phyloP scores from a whole-genome alignment of 2,888 invertebrate genomes.

The Limenitis camilla region DNA sequence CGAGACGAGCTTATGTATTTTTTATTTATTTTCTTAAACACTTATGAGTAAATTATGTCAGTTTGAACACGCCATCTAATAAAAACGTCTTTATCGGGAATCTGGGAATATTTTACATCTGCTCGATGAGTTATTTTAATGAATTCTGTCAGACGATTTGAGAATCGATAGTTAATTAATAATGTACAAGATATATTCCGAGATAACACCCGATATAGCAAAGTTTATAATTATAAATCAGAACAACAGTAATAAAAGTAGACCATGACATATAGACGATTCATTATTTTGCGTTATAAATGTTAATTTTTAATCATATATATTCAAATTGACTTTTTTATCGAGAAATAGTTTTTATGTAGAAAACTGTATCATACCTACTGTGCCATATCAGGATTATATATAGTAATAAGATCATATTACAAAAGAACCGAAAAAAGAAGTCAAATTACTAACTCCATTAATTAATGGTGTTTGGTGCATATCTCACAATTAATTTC shows the following conservation, averaged over 20 bases:
- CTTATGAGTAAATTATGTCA: constrained; percentile 57
- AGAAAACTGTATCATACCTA: no score
- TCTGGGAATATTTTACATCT: constrained; percentile 22
- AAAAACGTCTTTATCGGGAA: constrained; percentile 27
- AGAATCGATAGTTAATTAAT: constrained; percentile 15
- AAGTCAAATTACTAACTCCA: no score
- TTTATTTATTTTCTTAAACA: constrained; percentile 52
- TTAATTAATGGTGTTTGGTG: no score
- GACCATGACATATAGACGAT: constrained; percentile 6
- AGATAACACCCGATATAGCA: constrained; percentile 8
- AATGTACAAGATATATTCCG: constrained; percentile 5
- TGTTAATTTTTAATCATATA: not conserved
- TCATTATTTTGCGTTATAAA: not conserved
- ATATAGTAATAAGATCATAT: no score
- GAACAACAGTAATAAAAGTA: constrained; percentile 5
- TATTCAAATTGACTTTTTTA: no score
- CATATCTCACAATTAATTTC: no score
- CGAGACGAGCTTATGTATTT: constrained; percentile 23
- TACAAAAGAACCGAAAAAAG: no score
- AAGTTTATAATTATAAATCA: constrained; percentile 6
- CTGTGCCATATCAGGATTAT: no score
- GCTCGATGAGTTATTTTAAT: constrained; percentile 19
- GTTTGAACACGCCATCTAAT: constrained; percentile 27
- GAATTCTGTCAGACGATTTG: constrained; percentile 13
- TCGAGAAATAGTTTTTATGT: no score